A percentile compares a stretch with the other conserved stretches of the same genome.
These are phyloP conservation scores for Heterocephalus glaber DNA, from an alignment of 2,113 vertebrate genomes.

Conservation along the genomic window DNA sequence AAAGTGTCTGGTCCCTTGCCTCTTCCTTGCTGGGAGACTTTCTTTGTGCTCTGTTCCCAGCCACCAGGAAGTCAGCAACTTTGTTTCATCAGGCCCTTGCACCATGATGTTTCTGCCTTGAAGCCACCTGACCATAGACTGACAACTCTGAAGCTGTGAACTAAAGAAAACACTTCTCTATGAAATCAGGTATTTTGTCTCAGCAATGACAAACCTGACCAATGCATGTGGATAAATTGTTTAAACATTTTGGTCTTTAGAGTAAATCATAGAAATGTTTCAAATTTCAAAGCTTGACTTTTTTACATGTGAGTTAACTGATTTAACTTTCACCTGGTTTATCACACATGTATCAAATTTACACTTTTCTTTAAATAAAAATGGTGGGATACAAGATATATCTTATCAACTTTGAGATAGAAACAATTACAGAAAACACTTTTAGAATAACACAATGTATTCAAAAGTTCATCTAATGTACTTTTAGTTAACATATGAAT, in stretches of 20 bases:
- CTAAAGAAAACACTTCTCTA: neutral
- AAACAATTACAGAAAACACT: neutral
- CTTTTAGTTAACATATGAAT: neutral
- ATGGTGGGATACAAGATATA: neutral
- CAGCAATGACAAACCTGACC: neutral
- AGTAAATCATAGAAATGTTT: neutral
- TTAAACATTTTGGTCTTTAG: neutral
- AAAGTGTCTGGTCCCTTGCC: neutral
- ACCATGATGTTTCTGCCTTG: neutral
- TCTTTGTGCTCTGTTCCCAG: neutral
- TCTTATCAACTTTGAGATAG: neutral
- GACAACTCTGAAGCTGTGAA: neutral
- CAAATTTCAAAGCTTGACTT: neutral
- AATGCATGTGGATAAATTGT: neutral
- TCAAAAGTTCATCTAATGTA: neutral
- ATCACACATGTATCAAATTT: neutral
- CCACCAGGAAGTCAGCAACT: neutral
- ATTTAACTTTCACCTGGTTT: neutral
- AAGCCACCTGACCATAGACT: neutral
- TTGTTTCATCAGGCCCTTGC: neutral
- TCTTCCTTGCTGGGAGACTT: neutral
- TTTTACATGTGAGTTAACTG: neutral
- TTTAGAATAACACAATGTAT: neutral
- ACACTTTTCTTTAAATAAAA: neutral
- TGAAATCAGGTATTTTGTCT: neutral